Conservation (phyloP, 2,888 invertebrate genomes). For the Colletes collaris region DNA sequence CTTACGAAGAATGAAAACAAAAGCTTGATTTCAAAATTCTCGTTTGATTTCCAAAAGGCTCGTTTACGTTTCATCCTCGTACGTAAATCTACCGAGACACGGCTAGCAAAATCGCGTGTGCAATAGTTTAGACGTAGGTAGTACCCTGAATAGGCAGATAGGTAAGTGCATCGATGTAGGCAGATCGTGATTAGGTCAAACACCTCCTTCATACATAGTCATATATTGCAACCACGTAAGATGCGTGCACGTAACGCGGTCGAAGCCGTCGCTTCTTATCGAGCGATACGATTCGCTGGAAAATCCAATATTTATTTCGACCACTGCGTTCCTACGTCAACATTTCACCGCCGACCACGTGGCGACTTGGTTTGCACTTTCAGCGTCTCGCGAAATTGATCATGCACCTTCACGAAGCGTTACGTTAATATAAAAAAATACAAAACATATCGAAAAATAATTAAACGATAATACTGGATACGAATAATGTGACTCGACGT, state of each 20-base stretch:
- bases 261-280: conserved; percentile 43
- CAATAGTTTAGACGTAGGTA: conserved; percentile 53
- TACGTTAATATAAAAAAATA: too few relatives aligned
- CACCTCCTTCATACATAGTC: conserved; percentile 68
- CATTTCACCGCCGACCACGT: conserved; percentile 19
- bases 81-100: not conserved
- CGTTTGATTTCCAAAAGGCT: too few relatives aligned
- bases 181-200: conserved; percentile 69
- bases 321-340: conserved; percentile 27
- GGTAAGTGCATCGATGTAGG: conserved; percentile 43
- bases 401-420: too few relatives aligned
- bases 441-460: too few relatives aligned
- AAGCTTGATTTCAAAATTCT: too few relatives aligned
- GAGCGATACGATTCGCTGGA: conserved; percentile 46
- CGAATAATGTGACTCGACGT: too few relatives aligned
- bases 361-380: too few relatives aligned
- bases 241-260: conserved; percentile 58
- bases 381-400: too few relatives aligned
- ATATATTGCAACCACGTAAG: conserved; percentile 63
- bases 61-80: too few relatives aligned
- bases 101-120: conserved; percentile 7
- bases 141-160: conserved; percentile 38
- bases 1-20: too few relatives aligned
- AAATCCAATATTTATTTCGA: conserved; percentile 41
- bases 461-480: too few relatives aligned